Percentiles rank a stretch among this genome's conserved stretches.
Evolutionary conservation across 2,888 invertebrate species (phyloP).

Genomic region (Ichneumoninae sp.): DNA sequence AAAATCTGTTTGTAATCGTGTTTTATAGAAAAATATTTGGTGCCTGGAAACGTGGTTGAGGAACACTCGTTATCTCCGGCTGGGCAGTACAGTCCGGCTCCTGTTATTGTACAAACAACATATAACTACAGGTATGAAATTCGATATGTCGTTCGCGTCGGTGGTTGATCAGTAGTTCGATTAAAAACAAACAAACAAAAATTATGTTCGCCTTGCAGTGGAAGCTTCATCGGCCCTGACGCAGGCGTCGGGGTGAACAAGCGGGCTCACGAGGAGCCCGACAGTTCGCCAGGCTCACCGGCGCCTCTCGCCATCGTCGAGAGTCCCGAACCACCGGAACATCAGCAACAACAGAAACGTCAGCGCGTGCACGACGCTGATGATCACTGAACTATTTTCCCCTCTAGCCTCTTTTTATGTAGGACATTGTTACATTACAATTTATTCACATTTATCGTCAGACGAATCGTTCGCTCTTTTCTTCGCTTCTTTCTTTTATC

Average conservation of each 20-base stretch:
- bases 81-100: conserved; percentile 86
- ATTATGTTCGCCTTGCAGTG: conserved; percentile 73
- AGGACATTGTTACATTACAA: conserved; percentile 81
- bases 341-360: conserved; percentile 78
- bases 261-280: conserved; percentile 82
- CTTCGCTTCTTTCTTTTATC: conserved; percentile 68
- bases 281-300: conserved; percentile 83
- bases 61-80: conserved; percentile 87
- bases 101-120: conserved; percentile 88
- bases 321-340: conserved; percentile 82
- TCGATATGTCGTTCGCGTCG: not conserved
- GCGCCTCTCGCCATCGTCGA: conserved; percentile 83
- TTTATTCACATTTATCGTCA: conserved; percentile 76
- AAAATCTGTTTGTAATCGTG: not conserved
- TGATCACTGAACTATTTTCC: conserved; percentile 81
- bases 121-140: conserved; percentile 85
- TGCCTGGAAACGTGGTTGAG: conserved; percentile 85
- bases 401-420: conserved; percentile 76
- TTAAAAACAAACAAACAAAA: not conserved
- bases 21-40: conserved; percentile 85
- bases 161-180: not conserved
- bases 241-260: conserved; percentile 81
- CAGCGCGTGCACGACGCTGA: conserved; percentile 82
- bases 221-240: conserved; percentile 83
- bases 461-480: conserved; percentile 74